Conservation (phyloP, 2,113 vertebrate genomes). For the Macquaria ambigua region DNA sequence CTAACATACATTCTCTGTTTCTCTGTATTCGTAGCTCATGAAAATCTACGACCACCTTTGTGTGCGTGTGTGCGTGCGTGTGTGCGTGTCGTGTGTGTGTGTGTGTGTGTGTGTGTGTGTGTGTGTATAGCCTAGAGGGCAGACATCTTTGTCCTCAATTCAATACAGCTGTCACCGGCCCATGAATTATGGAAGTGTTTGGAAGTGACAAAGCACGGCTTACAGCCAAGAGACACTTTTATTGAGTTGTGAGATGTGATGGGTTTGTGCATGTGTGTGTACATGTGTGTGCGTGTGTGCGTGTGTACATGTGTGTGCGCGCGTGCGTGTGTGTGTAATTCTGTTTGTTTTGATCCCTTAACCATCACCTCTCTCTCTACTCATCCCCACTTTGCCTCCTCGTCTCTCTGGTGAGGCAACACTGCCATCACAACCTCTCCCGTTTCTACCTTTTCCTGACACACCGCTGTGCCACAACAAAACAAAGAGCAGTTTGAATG, state of each 20-base stretch:
- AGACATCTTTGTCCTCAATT: conserved; percentile 78
- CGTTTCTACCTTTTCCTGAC: conserved; percentile 14
- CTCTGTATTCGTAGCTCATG: conserved; percentile 30
- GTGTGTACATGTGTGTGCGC: conserved; percentile 20
- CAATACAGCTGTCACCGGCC: conserved; percentile 75
- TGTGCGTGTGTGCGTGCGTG: neutral
- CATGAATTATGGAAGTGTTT: conserved; percentile 82
- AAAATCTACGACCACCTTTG: conserved; percentile 19
- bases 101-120: conserved; percentile 35
- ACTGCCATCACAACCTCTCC: neutral
- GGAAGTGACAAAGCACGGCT: conserved; percentile 74
- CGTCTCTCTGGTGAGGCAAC: conserved; percentile 21
- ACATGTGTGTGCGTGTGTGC: neutral
- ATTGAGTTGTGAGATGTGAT: conserved; percentile 74
- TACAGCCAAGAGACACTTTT: conserved; percentile 74
- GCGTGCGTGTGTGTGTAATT: conserved; percentile 9
- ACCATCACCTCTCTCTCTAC: conserved; percentile 14
- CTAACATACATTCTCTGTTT: conserved; percentile 22
- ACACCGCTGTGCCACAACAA: conserved; percentile 34
- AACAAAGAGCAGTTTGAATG: conserved; percentile 35
- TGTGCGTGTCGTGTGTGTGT: conserved; percentile 10
- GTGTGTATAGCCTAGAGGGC: conserved; percentile 60
- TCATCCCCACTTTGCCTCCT: conserved; percentile 21
- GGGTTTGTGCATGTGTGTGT: conserved; percentile 25
- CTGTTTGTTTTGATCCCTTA: conserved; percentile 17